Evolutionary conservation across 2,113 vertebrate genomes (phyloP), one percentile per base, ranked within the genome.

Genomic region (Leptobrachium leishanense): DNA sequence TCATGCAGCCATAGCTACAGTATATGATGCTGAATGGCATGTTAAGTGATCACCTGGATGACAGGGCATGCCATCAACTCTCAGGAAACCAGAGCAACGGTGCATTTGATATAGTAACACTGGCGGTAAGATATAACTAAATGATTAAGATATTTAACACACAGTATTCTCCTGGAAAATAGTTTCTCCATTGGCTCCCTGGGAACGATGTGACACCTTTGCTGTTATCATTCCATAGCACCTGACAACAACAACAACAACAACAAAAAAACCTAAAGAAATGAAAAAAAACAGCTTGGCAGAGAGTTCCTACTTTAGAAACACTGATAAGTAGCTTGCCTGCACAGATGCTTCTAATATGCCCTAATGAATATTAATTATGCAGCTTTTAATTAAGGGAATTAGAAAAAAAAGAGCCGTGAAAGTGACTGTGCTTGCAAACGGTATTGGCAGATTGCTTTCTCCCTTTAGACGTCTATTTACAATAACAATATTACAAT

Each of bases 281-380:
- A 73, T 43, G 10, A 53, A 9, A 0, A 0, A 42, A 73, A 40
- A 43, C 5, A 31, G 67, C 44, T 79, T 55, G 65, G 63, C 40
- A 76, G 53, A 0, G 3, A 39, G 5, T 72, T 13, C 7, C 57
- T 43, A 0, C n/a, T 74, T 10, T 43, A 8, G 63, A 12, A 50
- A 15, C 39, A 39, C 63, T n/a, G 40, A n/a, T 46, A 50, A 72
- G 20, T 54, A 72, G 66, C 3, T 75, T 80, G 73, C 11, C 3
- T 74, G 46, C 7, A 75, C 59, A 0, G 0, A 82, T 77, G 72
- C 15, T 0, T 11, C 2, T 43, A 79, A 80, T 41, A 9, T 0
- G 0, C 0, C 0, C 44, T 43, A 79, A 76, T 69, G 59, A 72
- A 43, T 82, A 12, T 39, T 81, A 43, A 10, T 39, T 20, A 69